phyloP scores from a whole-genome alignment of 2,797 vertebrate genomes.

The Nothura maculosa region DNA sequence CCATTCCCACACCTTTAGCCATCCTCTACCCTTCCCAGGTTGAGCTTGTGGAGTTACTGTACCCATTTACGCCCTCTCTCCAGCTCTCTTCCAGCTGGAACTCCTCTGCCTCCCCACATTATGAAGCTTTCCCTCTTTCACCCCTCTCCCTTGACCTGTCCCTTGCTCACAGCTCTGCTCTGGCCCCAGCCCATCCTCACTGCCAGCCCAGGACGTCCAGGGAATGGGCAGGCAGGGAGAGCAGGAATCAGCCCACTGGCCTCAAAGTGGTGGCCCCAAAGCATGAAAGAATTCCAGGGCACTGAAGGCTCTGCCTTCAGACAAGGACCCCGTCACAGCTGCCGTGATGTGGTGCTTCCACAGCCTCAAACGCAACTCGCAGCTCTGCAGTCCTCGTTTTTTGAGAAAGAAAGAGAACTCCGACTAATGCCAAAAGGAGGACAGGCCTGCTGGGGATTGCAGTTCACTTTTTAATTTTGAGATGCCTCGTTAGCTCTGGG shows the following conservation, averaged over 20 bases:
- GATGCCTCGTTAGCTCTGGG: conserved; percentile 72
- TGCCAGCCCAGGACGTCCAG: background rate
- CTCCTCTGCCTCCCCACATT: background rate
- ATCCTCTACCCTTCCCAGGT: background rate
- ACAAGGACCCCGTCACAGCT: background rate
- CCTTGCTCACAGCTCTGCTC: background rate
- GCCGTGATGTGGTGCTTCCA: background rate
- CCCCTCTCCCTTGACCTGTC: background rate
- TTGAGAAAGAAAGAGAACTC: conserved; percentile 48
- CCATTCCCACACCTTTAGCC: too few species aligned
- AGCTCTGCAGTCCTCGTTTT: background rate
- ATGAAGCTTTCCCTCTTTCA: background rate
- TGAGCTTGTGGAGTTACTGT: background rate
- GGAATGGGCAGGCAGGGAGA: background rate
- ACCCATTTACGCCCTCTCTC: background rate
- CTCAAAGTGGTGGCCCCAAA: background rate
- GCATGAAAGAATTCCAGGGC: background rate
- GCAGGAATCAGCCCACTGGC: background rate
- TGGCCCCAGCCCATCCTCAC: too few species aligned
- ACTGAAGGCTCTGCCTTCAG: background rate
- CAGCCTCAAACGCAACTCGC: background rate
- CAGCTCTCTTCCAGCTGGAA: background rate
- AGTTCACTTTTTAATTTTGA: conserved; percentile 76
- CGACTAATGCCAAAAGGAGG: conserved; percentile 74
- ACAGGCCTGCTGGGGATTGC: conserved; percentile 75